Evolutionary conservation across 1,140 invertebrate genomes (phyloP), one percentile per base, ranked within the genome.

Genomic region (Leptinotarsa undecemlineata): DNA sequence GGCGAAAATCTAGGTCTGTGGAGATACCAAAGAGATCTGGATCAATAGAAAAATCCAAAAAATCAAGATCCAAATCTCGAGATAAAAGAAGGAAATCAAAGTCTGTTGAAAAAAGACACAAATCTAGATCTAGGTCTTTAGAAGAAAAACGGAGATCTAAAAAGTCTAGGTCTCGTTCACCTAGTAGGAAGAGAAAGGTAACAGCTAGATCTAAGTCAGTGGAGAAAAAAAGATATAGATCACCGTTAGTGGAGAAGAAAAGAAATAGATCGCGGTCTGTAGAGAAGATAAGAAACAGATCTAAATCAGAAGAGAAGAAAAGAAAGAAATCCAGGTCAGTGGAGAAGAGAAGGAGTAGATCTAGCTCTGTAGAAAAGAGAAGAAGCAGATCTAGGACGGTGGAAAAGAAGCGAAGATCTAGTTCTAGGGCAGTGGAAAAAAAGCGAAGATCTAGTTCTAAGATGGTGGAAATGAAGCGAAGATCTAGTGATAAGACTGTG

Each of bases 1-100:
- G 48, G n/a, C 74, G 64, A 74, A 72, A 68, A 33, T 78, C 75
- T n/a, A 4, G 21, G 48, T 72, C 75, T 26, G 48, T 60, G 42
- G 70, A 73, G 67, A 69, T 48, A 72, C 68, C 66, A 69, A 79
- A 66, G 68, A 76, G 60, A 68, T 75, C 77, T 62, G 66, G 68
- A 72, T 71, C 72, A 68, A 66, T 62, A 15, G 60, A 63, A 67
- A 60, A 74, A 6, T 48, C 23, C 64, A 76, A 75, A 68, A 73
- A 66, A 42, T 62, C 72, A 48, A 33, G 61, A 26, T 73, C 77
- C 2, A 78, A 74, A 69, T 78, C 77, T 11, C 71, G 51, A 21
- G 74, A 75, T 17, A 15, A 13, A 13, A 66, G 26, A 70, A 76
- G 71, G 66, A 71, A 66, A 33, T 48, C 72, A 48, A 48, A 61